Percentiles rank a stretch among this genome's conserved stretches.
Conservation (phyloP, 2,797 vertebrate species). For the Sitta carolinensis region DNA sequence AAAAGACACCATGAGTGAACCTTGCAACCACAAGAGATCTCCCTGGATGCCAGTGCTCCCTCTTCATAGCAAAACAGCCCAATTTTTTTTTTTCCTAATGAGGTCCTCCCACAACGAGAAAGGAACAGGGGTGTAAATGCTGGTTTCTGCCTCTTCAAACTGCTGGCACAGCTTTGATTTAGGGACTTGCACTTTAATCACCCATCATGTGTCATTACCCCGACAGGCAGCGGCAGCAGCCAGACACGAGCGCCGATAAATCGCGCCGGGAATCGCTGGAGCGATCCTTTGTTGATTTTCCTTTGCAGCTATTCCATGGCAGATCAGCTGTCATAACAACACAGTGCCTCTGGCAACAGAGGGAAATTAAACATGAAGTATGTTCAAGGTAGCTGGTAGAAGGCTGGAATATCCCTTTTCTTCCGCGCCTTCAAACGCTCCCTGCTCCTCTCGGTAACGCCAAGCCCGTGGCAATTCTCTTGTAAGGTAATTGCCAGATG, state of each 20-base stretch:
- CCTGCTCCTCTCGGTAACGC: neutral
- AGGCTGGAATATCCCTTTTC: constrained; percentile 21
- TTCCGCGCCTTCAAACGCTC: neutral
- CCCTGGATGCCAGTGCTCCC: neutral
- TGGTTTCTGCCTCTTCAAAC: constrained; percentile 53
- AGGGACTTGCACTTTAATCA: constrained; percentile 65
- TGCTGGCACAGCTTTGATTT: constrained; percentile 62
- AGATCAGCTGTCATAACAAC: constrained; percentile 55
- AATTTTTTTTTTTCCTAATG: constrained; percentile 26
- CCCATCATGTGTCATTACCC: constrained; percentile 69
- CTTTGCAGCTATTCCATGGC: constrained; percentile 59
- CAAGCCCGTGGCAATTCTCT: constrained; percentile 30
- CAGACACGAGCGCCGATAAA: constrained; percentile 56
- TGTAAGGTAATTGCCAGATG: constrained; percentile 29
- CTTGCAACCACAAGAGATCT: neutral
- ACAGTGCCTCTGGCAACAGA: constrained; percentile 35
- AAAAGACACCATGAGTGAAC: neutral
- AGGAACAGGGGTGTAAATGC: constrained; percentile 2
- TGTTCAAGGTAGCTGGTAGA: constrained; percentile 55
- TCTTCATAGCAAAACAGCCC: constrained; percentile 11
- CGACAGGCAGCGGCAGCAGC: constrained; percentile 56
- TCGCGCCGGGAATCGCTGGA: constrained; percentile 25
- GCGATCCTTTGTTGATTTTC: constrained; percentile 65
- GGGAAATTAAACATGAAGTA: constrained; percentile 68
- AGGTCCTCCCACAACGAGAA: constrained; percentile 28